Base-by-base conservation (phyloP, 2,113 vertebrate species). In the Carassius carassius region DNA sequence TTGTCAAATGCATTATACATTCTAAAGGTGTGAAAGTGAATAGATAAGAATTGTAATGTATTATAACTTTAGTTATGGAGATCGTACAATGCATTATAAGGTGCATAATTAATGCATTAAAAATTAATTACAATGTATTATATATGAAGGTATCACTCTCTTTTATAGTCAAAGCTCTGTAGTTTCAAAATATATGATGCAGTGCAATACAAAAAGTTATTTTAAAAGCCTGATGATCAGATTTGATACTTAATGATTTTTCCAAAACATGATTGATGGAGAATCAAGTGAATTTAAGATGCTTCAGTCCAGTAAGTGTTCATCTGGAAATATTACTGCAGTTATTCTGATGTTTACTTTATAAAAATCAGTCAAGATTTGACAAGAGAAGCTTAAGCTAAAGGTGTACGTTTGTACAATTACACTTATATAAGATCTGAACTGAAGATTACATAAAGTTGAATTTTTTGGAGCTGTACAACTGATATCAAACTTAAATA, bases 361-460 rank as follows among this genome's bases (percentile, higher is more conserved):
- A 62, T 62, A 23, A 62, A 37, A 67, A 32, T 25, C 13, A 16
- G 1, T 49, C 1, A 51, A 51, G 49, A 49, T 49, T 49, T 49
- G 47, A 49, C 47, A 14, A 0, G 0, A 14, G 47, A 49, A 49
- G 47, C 47, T 14, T 3, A 0, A 49, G 47, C 12, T 49, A 13
- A 12, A 49, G 13, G 12, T 49, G 47, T 12, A 49, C 4, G 16
- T 51, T 16, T 49, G 44, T 12, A 47, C n/a, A 62, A 62, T 62
- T 62, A 12, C 12, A 25, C 21, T 62, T 13, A 62, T 93, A 95
- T 90, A 89, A 88, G 89, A 77, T 44, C 88, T 92, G 84, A 92
- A 86, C 87, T 78, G 85, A 81, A 21, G 8, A 35, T 10, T 13
- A 12, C 37, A 21, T 56, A 11, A 44, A 12, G n/a, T 16, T 17